Base-by-base conservation (phyloP, 2,113 vertebrate genomes). In the Talpa occidentalis region DNA sequence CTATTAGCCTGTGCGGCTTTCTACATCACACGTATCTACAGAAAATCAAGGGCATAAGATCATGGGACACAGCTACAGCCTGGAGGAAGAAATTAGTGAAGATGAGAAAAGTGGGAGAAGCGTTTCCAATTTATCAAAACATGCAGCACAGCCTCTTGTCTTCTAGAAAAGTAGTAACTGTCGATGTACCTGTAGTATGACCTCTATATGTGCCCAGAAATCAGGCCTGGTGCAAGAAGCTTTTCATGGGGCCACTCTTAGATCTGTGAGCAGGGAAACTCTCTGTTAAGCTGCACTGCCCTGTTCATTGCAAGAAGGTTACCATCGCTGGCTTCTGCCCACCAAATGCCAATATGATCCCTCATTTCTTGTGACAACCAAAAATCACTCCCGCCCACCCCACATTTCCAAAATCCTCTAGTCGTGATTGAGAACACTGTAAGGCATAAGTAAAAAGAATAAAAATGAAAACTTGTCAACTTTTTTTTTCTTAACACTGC, bases 381-480 rank as follows among this genome's bases (percentile, higher is more conserved):
- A 86, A 67, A 76, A 56, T 26, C 26, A 30, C 10, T 47, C 42
- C 21, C 30, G 3, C 4, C 8, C 14, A 17, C 22, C 12, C 10
- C 6, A 28, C 37, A 49, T 66, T 86, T 79, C 35, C 79, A 79
- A 82, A 94, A 94, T 16, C 22, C 49, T 19, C 32, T 56, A 59
- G 3, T n/a, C 32, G 77, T 76, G 1, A 69, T 32, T 94, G 47
- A 87, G 67, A 90, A 90, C 60, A 73, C 60, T 14, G 8, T 54
- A 60, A 73, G 26, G 24, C 90, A 66, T 16, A 76, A 82, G 54
- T 28, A 54, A 88, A 88, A 74, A 17, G 4, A 85, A 66, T 59
- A 49, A 76, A 96, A 91, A 76, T 40, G 22, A 76, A 91, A 73
- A 80, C 30, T 40, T 95, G 87, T 62, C 91, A 84, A 80, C 40